Evolutionary conservation across 2,797 vertebrate species (phyloP).

Genomic region (Mus spretus): DNA sequence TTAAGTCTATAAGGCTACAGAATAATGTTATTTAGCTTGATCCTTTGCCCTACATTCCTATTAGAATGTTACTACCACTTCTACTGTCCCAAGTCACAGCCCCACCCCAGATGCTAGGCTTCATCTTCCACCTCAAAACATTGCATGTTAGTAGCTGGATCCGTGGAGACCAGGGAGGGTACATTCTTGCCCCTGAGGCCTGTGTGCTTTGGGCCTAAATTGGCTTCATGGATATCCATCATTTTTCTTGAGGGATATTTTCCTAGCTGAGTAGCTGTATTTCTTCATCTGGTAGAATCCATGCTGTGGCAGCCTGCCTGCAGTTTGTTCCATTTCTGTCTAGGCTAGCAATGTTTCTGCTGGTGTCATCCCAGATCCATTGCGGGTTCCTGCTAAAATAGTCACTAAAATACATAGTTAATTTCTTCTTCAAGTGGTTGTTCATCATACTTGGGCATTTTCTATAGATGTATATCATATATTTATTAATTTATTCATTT

Average conservation of each 20-base stretch:
- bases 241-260: not conserved
- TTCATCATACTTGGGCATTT: not conserved
- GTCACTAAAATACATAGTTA: not conserved
- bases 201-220: not conserved
- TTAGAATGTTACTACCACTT: rapidly evolving
- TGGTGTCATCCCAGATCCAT: not conserved
- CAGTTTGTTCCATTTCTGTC: not conserved
- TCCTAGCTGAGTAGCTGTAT: not conserved
- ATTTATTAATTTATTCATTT: not conserved
- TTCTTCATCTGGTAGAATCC: not conserved
- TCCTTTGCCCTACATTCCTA: not conserved
- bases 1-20: not conserved
- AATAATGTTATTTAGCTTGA: slow-evolving; percentile 9
- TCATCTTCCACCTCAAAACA: not conserved
- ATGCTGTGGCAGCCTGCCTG: not conserved
- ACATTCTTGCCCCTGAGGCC: not conserved
- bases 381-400: not conserved
- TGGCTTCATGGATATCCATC: not conserved
- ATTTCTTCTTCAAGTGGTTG: not conserved
- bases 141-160: not conserved
- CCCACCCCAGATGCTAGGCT: not conserved
- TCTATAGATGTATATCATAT: not conserved
- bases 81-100: not conserved
- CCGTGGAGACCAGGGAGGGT: not conserved
- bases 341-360: not conserved